A percentile compares a stretch with the other conserved stretches of the same genome.
These are phyloP conservation scores for Agyllia agylla DNA, from an alignment of 2,888 invertebrate genomes.

Conservation along the genomic window DNA sequence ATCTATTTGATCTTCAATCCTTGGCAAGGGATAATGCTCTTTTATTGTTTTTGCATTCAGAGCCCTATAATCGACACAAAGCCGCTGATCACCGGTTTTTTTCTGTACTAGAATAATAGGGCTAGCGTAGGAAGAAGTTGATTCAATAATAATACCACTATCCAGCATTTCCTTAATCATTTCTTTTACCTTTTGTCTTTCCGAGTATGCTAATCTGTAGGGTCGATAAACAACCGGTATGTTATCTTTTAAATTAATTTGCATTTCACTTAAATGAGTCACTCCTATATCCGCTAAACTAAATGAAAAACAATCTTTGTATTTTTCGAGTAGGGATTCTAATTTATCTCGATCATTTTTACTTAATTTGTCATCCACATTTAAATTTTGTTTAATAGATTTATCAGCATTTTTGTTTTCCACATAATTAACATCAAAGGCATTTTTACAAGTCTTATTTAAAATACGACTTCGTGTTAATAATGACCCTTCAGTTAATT, in stretches of 20 bases:
- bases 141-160: conserved; percentile 46
- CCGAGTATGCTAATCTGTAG: conserved; percentile 48
- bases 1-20: conserved; percentile 57
- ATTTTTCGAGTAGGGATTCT: neutral
- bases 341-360: neutral
- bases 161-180: conserved; percentile 66
- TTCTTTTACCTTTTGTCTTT: conserved; percentile 26
- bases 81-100: conserved; percentile 45
- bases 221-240: conserved; percentile 63
- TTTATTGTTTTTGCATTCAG: conserved; percentile 52
- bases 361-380: neutral
- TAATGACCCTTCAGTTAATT: neutral
- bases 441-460: neutral
- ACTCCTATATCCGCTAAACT: conserved; percentile 43
- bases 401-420: neutral
- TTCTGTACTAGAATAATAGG: conserved; percentile 70
- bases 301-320: conserved; percentile 43
- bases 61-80: conserved; percentile 66
- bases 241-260: conserved; percentile 38
- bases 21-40: conserved; percentile 69
- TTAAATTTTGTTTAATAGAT: neutral
- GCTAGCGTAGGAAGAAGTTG: conserved; percentile 65
- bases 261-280: conserved; percentile 49
- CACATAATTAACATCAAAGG: neutral
- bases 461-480: neutral